Conservation (phyloP, 2,888 invertebrate genomes). For the Dexiosoma caninum region DNA sequence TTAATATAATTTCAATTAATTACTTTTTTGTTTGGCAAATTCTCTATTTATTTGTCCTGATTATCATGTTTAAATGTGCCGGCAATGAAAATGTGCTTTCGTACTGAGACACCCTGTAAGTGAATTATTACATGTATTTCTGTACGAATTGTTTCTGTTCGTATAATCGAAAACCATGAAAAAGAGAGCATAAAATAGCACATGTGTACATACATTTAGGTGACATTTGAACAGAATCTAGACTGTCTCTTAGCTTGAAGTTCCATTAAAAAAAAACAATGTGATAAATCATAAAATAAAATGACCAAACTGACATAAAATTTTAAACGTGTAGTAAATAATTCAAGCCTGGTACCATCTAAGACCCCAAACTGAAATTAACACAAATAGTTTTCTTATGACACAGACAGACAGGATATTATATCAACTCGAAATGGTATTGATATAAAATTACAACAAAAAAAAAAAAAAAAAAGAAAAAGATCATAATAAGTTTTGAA, state of each 20-base stretch:
- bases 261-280: conserved; percentile 41
- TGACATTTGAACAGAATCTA: no score
- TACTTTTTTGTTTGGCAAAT: no score
- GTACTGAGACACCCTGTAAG: no score
- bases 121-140: no score
- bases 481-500: conserved; percentile 28
- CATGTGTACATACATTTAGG: no score
- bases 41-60: no score
- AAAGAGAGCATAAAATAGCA: no score
- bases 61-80: no score
- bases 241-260: neutral
- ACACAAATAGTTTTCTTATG: neutral
- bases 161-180: no score
- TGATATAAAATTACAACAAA: neutral
- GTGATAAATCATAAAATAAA: conserved; percentile 54
- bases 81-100: no score
- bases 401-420: neutral
- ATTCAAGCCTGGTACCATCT: conserved; percentile 6
- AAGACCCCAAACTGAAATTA: neutral
- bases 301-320: conserved; percentile 54
- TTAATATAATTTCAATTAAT: no score
- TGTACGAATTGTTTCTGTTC: no score
- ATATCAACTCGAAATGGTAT: neutral
- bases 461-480: neutral
- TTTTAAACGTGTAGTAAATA: conserved; percentile 8